Percentiles rank a stretch among this genome's conserved stretches.
Evolutionary conservation across 2,888 invertebrate species (phyloP).

Genomic region (Tolmerus cingulatus): DNA sequence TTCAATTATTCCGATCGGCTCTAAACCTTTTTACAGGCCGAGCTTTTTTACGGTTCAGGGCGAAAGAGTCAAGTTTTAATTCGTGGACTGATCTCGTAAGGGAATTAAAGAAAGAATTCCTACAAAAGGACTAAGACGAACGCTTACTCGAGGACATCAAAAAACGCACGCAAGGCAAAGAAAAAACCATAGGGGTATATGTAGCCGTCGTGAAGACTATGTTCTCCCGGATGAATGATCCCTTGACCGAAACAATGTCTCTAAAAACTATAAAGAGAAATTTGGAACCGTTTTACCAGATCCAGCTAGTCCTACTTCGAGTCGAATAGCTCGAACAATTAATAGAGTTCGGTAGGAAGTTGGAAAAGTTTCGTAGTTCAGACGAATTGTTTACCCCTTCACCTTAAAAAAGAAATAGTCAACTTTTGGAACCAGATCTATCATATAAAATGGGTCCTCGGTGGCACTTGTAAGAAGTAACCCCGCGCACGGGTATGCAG

Average conservation of each 20-base stretch:
- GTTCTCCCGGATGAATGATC: neutral
- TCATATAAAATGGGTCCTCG: neutral
- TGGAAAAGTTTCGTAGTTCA: neutral
- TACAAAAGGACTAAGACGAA: neutral
- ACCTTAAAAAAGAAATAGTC: neutral
- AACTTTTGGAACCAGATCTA: neutral
- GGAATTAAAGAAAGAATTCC: too few relatives aligned
- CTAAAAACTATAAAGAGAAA: neutral
- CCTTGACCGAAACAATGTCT: neutral
- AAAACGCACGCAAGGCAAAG: neutral
- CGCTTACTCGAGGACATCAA: neutral
- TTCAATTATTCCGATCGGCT: neutral
- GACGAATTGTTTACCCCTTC: neutral
- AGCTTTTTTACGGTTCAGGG: neutral
- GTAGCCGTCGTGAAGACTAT: neutral
- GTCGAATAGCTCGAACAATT: neutral
- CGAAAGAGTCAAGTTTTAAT: neutral
- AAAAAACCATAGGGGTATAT: neutral
- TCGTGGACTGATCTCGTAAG: neutral
- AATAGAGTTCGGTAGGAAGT: neutral
- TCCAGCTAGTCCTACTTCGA: neutral
- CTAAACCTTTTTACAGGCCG: neutral
- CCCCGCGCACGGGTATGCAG: accelerated
- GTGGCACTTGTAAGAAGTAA: neutral
- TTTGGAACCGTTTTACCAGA: neutral